A percentile compares a stretch with the other conserved stretches of the same genome.
phyloP scores from a whole-genome alignment of 2,797 vertebrate species.

The Psittacula derbiana region DNA sequence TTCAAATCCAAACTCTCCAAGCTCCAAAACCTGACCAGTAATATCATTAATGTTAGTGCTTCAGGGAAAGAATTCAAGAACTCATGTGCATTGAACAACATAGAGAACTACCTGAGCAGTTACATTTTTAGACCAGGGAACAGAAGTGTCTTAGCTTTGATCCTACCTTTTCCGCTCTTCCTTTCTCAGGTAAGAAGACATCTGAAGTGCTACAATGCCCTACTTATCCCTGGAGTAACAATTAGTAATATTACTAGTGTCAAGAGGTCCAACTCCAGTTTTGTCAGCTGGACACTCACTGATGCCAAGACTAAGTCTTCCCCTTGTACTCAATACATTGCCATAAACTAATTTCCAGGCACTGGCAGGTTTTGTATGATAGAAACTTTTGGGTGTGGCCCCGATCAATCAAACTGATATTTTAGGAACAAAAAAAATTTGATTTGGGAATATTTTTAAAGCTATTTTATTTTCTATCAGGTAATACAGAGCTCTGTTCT shows the following conservation, averaged over 20 bases:
- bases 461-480: not conserved
- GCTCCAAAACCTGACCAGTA: not conserved
- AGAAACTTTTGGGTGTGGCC: not conserved
- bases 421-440: not conserved
- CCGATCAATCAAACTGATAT: not conserved
- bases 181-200: not conserved
- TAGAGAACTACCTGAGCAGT: not conserved
- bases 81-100: not conserved
- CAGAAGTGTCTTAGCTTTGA: not conserved
- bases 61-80: not conserved
- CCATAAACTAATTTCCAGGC: not conserved
- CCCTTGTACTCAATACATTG: accelerated
- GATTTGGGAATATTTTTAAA: not conserved
- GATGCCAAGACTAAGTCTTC: not conserved
- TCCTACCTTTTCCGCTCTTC: not conserved
- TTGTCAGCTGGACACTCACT: not conserved
- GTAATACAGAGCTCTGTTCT: not conserved
- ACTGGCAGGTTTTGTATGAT: not conserved
- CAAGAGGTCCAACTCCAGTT: not conserved
- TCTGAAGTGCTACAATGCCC: not conserved
- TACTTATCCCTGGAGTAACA: not conserved
- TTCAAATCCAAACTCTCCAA: not conserved
- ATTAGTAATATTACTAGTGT: not conserved
- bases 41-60: accelerated
- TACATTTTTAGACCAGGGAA: not conserved